phyloP scores from a whole-genome alignment of 2,113 vertebrate species.

The Ailurus styani region DNA sequence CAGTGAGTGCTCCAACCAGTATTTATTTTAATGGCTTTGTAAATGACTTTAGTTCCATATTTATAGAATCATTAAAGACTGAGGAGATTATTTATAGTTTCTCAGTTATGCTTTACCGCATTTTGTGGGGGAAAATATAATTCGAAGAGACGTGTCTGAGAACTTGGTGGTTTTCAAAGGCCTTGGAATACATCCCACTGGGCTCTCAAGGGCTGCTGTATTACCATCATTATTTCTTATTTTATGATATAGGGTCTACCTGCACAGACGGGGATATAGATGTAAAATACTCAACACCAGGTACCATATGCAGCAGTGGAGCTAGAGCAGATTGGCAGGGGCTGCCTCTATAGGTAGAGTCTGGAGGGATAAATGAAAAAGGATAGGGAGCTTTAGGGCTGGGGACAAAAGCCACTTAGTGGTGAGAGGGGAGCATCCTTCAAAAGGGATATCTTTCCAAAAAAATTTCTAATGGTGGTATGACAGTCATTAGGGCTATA shows the following conservation, averaged over 20 bases:
- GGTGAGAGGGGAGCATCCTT: not conserved
- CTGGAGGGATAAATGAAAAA: not conserved
- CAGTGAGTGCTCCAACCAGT: not conserved
- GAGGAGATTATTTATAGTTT: constrained; percentile 23
- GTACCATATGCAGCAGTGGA: not conserved
- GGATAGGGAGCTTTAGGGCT: not conserved
- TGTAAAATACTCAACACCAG: not conserved
- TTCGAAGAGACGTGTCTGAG: constrained; percentile 6
- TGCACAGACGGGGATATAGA: not conserved
- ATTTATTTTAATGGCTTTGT: constrained; percentile 45
- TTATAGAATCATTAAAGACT: constrained; percentile 42
- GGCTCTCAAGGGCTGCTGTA: not conserved
- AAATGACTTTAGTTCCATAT: constrained; percentile 22
- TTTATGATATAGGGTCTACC: not conserved
- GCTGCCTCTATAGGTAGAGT: not conserved
- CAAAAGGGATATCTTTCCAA: not conserved
- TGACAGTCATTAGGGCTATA: not conserved
- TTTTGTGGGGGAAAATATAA: constrained; percentile 4
- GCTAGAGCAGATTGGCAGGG: not conserved
- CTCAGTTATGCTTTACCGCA: not conserved
- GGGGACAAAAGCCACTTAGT: not conserved
- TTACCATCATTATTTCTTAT: not conserved
- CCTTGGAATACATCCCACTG: not conserved
- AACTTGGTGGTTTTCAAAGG: constrained; percentile 2
- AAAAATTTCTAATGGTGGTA: not conserved